phyloP scores from a whole-genome alignment of 1,140 invertebrate species.

The Drosophila biarmipes region DNA sequence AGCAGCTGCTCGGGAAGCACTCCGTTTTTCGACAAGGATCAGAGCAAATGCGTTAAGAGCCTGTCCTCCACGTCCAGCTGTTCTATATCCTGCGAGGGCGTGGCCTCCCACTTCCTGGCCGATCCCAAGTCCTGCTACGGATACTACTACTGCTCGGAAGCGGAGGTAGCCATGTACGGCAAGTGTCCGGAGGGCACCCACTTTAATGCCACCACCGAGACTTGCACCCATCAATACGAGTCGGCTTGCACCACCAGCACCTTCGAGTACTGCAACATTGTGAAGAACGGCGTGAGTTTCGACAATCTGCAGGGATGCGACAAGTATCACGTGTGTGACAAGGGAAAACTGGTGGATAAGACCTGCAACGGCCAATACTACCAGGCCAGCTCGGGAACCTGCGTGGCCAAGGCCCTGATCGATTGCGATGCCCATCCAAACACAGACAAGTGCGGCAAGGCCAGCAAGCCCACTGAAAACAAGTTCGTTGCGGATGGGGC shows the following conservation, averaged over 20 bases:
- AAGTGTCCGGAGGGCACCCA: constrained; percentile 51
- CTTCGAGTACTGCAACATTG: constrained; percentile 70
- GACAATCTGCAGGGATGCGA: constrained; percentile 55
- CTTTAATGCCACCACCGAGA: constrained; percentile 59
- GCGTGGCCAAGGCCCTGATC: constrained; percentile 52
- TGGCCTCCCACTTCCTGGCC: constrained; percentile 25
- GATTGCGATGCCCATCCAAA: constrained; percentile 66
- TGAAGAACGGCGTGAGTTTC: constrained; percentile 55
- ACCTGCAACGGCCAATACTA: constrained; percentile 56
- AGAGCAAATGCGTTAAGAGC: constrained; percentile 46
- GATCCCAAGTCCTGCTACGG: constrained; percentile 73
- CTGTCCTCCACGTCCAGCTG: constrained; percentile 25
- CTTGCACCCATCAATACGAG: constrained; percentile 35
- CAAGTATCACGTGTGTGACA: constrained; percentile 57
- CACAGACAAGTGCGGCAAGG: constrained; percentile 61
- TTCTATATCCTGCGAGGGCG: constrained; percentile 42
- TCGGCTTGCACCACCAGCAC: constrained; percentile 43
- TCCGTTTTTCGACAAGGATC: constrained; percentile 64
- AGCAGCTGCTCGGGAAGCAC: constrained; percentile 44
- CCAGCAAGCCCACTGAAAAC: constrained; percentile 39
- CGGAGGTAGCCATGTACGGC: constrained; percentile 43
- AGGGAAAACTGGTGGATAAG: constrained; percentile 26
- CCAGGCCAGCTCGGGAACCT: constrained; percentile 45
- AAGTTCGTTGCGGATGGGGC: constrained; percentile 54
- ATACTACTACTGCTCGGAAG: constrained; percentile 60